A percentile compares a stretch with the other conserved stretches of the same genome.
Evolutionary conservation across 1,140 invertebrate genomes (phyloP).

Genomic region (Temnothorax nylanderi): DNA sequence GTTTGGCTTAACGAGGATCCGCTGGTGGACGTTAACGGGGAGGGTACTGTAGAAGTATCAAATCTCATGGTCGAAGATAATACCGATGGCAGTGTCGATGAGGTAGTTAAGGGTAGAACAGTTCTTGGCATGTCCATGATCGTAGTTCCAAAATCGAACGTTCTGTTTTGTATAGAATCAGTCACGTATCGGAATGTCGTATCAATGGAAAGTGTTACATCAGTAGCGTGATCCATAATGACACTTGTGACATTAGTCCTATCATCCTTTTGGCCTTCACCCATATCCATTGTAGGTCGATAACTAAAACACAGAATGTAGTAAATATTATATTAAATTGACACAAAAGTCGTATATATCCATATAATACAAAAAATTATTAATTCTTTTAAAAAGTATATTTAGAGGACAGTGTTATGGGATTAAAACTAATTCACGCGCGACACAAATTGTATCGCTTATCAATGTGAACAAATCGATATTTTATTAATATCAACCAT

Average conservation of each 20-base stretch:
- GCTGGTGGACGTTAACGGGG: slow-evolving; percentile 21
- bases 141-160: slow-evolving; percentile 23
- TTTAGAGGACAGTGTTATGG: neutral
- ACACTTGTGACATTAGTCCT: slow-evolving; percentile 1
- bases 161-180: slow-evolving; percentile 30
- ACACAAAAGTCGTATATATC: neutral
- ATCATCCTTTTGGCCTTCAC: slow-evolving; percentile 2
- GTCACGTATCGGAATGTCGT: slow-evolving; percentile 51
- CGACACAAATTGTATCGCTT: neutral
- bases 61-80: slow-evolving; percentile 32
- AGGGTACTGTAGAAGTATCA: slow-evolving; percentile 22
- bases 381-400: neutral
- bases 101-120: slow-evolving; percentile 29
- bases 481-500: neutral
- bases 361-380: neutral
- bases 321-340: slow-evolving; percentile 9
- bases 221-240: neutral
- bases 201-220: slow-evolving; percentile 41
- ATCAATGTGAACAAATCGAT: neutral
- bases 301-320: neutral
- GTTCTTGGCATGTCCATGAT: neutral
- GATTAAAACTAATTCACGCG: neutral
- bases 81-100: slow-evolving; percentile 37
- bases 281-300: neutral
- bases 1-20: slow-evolving; percentile 9